Percentiles rank a stretch among this genome's conserved stretches.
Evolutionary conservation across 2,888 invertebrate species (phyloP).

Genomic region (Himalopsyche japonica): DNA sequence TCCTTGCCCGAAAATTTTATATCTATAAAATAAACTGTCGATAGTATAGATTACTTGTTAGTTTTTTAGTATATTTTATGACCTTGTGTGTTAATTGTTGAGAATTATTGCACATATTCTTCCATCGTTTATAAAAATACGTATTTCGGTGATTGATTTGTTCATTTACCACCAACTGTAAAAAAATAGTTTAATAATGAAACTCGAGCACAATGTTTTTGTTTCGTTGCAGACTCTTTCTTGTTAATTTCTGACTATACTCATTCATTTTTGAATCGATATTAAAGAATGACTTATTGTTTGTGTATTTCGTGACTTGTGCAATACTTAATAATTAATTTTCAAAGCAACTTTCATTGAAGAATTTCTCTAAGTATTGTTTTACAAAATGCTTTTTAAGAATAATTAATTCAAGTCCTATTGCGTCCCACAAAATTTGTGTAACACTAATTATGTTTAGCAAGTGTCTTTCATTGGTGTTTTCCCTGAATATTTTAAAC

Average conservation of each 20-base stretch:
- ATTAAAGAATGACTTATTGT: not conserved
- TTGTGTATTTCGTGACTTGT: not conserved
- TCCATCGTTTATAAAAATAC: not conserved
- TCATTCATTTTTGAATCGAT: not conserved
- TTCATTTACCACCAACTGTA: not conserved
- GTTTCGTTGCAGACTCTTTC: not conserved
- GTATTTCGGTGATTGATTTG: not conserved
- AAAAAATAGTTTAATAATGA: not conserved
- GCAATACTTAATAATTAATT: not conserved
- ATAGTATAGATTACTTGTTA: constrained; percentile 33
- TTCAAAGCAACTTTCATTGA: not conserved
- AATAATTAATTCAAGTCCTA: constrained; percentile 35
- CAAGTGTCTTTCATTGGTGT: constrained; percentile 41
- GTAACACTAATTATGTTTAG: constrained; percentile 38
- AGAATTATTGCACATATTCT: not conserved
- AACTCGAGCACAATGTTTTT: not conserved
- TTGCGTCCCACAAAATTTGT: constrained; percentile 40
- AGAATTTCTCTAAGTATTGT: not conserved
- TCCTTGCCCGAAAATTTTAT: not conserved
- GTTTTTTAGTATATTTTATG: constrained; percentile 38
- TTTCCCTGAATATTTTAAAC: constrained; percentile 41
- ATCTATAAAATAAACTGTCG: constrained; percentile 31
- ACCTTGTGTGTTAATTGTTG: constrained; percentile 14
- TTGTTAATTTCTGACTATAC: not conserved
- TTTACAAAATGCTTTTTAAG: constrained; percentile 4